Conservation (phyloP, 2,113 vertebrate genomes). For the Chrysochloris asiatica region DNA sequence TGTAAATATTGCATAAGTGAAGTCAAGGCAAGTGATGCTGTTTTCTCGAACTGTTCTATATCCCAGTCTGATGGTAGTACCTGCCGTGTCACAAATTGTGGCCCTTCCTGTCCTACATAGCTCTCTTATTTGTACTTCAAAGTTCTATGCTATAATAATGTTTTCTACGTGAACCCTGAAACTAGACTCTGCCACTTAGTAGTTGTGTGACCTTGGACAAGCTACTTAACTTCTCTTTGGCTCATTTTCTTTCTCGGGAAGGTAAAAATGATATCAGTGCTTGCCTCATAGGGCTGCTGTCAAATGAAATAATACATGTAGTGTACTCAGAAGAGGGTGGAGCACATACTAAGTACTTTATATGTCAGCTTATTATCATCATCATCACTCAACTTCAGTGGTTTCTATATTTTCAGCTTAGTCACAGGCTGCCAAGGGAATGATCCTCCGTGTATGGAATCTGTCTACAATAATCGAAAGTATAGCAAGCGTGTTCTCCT, state of each 20-base stretch:
- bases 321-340: neutral
- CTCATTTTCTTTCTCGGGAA: neutral
- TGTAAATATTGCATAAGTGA: constrained; percentile 36
- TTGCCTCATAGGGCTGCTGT: neutral
- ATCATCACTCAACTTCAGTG: neutral
- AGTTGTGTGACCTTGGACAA: neutral
- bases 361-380: neutral
- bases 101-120: neutral
- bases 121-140: neutral
- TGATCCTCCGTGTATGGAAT: neutral
- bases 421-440: neutral
- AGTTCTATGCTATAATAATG: neutral
- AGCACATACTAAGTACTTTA: neutral
- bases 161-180: constrained; percentile 15
- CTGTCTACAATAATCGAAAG: constrained; percentile 40
- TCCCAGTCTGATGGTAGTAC: neutral
- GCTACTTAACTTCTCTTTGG: neutral
- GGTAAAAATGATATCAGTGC: neutral
- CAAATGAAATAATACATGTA: neutral
- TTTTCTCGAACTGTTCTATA: neutral
- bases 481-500: constrained; percentile 2
- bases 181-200: neutral
- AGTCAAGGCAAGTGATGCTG: neutral
- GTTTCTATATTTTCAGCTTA: neutral
- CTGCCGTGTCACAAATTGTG: neutral